Evolutionary conservation across 1,140 invertebrate genomes (phyloP).

Genomic region (Homarus americanus): DNA sequence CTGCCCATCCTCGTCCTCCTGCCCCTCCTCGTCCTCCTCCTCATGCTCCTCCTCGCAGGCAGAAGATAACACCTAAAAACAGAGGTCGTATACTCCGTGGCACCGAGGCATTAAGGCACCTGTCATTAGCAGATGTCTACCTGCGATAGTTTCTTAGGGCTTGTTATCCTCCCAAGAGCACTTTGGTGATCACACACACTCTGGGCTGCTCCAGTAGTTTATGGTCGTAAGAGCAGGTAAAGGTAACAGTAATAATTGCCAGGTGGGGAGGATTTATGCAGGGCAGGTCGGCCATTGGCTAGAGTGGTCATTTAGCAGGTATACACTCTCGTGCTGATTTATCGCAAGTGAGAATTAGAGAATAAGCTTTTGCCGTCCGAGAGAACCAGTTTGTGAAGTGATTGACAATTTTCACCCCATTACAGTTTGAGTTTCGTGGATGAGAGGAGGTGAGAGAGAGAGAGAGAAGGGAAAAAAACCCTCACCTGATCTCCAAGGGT

Average conservation of each 20-base stretch:
- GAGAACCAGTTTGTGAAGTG: not conserved
- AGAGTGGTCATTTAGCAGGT: not conserved
- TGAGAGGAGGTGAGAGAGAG: slow-evolving; percentile 9
- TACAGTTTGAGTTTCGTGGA: not conserved
- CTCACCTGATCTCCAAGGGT: not conserved
- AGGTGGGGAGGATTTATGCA: not conserved
- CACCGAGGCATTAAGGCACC: slow-evolving; percentile 1
- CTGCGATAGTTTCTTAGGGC: slow-evolving; percentile 24
- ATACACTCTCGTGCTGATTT: not conserved
- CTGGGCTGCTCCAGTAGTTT: slow-evolving; percentile 9
- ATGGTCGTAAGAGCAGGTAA: not conserved
- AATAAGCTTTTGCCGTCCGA: not conserved
- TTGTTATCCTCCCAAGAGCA: not conserved
- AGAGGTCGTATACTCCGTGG: not conserved
- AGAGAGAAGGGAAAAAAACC: no score
- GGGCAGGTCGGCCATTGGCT: not conserved
- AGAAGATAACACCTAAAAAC: not conserved
- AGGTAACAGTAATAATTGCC: not conserved
- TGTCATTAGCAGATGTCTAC: slow-evolving; percentile 23
- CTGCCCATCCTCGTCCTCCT: not conserved
- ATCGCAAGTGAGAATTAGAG: not conserved
- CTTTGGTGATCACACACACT: slow-evolving; percentile 2
- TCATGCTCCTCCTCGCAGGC: not conserved
- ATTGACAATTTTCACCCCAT: slow-evolving; percentile 21
- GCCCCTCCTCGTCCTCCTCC: not conserved